Evolutionary conservation across 2,797 vertebrate species (phyloP), one percentile per base, ranked within the genome.

Genomic region (Bryconaethiops microstoma): DNA sequence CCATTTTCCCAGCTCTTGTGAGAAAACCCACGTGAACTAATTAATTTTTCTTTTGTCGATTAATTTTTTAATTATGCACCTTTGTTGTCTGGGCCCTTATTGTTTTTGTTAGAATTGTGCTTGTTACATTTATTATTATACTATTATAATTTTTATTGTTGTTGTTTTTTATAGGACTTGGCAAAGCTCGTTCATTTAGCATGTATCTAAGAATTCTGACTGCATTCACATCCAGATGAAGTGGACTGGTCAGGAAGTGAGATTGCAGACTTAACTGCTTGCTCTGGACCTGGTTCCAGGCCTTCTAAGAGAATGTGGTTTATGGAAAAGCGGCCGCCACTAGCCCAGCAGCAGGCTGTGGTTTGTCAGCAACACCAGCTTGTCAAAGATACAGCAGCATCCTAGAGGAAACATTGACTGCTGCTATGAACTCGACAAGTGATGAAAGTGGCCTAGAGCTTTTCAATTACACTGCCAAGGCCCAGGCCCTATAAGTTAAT

Each of bases 391-490:
- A 89, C 91, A 94, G 89, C 93, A 91, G 96, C 94, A 93, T 96
- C 95, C 95, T 93, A 91, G 92, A 96, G 94, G 94, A 96, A 96
- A 95, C 95, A 95, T 95, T 93, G 95, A 94, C 93, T 95, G 96
- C 92, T 80, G 91, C 92, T 95, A 96, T 95, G 94, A 95, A 96
- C 93, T 95, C 92, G 94, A 96, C 95, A 96, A 95, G 95, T 95
- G 95, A 96, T 96, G 96, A 97, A 97, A 96, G 96, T 95, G 93
- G 93, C 95, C 95, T 95, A 93, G 94, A 96, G 94, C 94, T 95
- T 96, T 94, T 96, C 95, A 96, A 95, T 96, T 96, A 97, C 92
- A 89, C 90, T 95, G 92, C 91, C 89, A 89, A 91, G 92, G 95
- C 94, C 95, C 95, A 94, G 94, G 93, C 94, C 89, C 91, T 90